Conservation (phyloP, 2,888 invertebrate genomes). For the Phalera bucephala region DNA sequence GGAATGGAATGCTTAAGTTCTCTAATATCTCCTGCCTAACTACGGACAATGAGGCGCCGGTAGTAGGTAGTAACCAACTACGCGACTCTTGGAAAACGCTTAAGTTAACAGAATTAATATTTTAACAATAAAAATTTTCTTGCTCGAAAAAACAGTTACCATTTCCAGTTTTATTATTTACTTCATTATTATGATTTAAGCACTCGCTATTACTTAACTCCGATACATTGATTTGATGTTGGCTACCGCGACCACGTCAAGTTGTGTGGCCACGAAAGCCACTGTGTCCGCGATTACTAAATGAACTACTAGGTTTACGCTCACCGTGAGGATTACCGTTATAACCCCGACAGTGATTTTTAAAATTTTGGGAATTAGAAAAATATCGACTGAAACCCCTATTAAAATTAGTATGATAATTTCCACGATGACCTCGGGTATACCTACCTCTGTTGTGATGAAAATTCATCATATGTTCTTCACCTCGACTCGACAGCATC, state of each 20-base stretch:
- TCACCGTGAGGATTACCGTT: no score
- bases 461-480: no score
- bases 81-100: conserved; percentile 1
- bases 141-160: conserved; percentile 6
- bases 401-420: no score
- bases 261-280: neutral
- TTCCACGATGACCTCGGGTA: no score
- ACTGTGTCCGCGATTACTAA: neutral
- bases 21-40: conserved; percentile 4
- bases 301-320: no score
- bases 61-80: conserved; percentile 9
- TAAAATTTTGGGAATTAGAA: no score
- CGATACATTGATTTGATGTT: neutral
- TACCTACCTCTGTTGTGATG: no score
- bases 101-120: conserved; percentile 7
- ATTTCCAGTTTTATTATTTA: conserved; percentile 1
- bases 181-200: neutral
- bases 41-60: conserved; percentile 11
- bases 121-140: conserved; percentile 6
- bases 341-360: no score
- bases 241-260: neutral
- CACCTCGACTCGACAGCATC: neutral
- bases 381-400: no score
- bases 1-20: conserved; percentile 1
- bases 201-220: no score